Percentiles rank a stretch among this genome's conserved stretches.
These are phyloP conservation scores for Brachyhypopomus gauderio DNA, from an alignment of 2,113 vertebrate genomes.

Conservation along the genomic window DNA sequence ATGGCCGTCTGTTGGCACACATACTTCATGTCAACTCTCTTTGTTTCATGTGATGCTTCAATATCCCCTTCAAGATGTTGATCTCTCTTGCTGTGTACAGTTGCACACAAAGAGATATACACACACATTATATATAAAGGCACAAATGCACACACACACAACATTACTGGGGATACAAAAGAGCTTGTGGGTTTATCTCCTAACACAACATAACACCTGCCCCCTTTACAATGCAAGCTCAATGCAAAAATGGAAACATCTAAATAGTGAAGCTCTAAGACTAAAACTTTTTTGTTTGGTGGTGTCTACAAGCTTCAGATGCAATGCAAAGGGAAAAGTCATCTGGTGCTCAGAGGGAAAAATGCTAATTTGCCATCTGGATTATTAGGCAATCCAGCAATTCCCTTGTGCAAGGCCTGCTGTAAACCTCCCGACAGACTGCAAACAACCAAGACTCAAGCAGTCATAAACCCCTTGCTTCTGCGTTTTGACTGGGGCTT, in stretches of 20 bases:
- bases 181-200: not conserved
- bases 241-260: not conserved
- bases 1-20: conserved; percentile 64
- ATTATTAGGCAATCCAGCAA: conserved; percentile 37
- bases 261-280: not conserved
- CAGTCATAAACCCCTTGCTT: not conserved
- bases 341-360: conserved; percentile 58
- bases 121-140: too few relatives aligned
- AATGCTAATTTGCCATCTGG: conserved; percentile 79
- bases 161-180: not conserved
- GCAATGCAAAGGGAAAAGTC: conserved; percentile 55
- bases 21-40: conserved; percentile 60
- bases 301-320: conserved; percentile 22
- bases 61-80: conserved; percentile 15
- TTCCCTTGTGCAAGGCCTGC: conserved; percentile 21
- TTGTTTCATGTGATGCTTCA: conserved; percentile 44
- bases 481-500: not conserved
- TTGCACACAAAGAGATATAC: not conserved
- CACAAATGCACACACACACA: not conserved
- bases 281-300: not conserved
- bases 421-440: conserved; percentile 42
- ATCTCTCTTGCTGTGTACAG: conserved; percentile 30
- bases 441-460: conserved; percentile 1
- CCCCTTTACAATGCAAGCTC: not conserved
- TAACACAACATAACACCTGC: not conserved